Evolutionary conservation across 2,797 vertebrate species (phyloP).

Genomic region (Rhynchotus rufescens): DNA sequence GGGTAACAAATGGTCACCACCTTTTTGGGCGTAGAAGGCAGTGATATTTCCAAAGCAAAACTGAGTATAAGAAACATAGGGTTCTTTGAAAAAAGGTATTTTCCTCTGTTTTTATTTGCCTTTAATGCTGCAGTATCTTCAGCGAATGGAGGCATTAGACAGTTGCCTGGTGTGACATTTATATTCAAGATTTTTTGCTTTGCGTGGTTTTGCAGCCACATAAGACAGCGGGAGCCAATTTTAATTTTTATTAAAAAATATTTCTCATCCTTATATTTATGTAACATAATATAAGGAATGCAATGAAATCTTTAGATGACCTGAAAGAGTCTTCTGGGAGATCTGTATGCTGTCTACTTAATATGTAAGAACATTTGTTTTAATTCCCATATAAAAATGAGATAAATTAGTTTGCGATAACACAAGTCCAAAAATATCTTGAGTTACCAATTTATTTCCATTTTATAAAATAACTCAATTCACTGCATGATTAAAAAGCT

Average conservation of each 20-base stretch:
- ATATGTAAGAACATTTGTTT: conserved; percentile 46
- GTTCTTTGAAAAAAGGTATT: background rate
- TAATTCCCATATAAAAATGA: conserved; percentile 51
- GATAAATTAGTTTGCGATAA: conserved; percentile 64
- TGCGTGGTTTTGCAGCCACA: background rate
- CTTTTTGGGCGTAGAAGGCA: background rate
- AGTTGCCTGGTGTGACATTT: background rate
- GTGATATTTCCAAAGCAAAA: background rate
- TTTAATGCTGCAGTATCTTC: background rate
- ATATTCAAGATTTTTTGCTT: background rate
- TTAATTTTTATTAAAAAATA: conserved; percentile 38
- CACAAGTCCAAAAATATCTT: conserved; percentile 39
- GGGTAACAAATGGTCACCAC: background rate
- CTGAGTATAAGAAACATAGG: background rate
- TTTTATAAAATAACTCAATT: conserved; percentile 51
- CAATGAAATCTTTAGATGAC: conserved; percentile 28
- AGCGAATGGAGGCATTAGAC: background rate
- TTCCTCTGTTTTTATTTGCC: background rate
- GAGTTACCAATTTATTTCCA: conserved; percentile 53
- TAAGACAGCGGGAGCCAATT: background rate
- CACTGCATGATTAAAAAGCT: conserved; percentile 31
- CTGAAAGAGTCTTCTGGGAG: conserved; percentile 42
- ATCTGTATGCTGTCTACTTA: conserved; percentile 22
- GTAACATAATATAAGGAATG: background rate
- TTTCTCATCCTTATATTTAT: conserved; percentile 21